These are phyloP conservation scores for Helogale parvula DNA, from an alignment of 2,113 vertebrate genomes.

Conservation along the genomic window DNA sequence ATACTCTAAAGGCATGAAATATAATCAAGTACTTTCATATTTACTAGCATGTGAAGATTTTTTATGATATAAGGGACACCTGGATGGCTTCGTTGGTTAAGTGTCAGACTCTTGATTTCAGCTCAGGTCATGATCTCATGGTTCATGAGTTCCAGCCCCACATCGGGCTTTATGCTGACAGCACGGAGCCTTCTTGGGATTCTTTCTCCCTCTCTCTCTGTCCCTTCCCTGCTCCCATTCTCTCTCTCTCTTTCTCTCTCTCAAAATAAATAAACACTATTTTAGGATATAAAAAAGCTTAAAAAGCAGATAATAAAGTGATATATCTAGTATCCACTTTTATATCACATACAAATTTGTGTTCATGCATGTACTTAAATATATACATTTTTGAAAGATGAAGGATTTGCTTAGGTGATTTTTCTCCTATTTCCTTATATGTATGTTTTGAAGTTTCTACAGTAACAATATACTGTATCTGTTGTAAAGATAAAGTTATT, in stretches of 20 bases:
- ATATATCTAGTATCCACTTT: neutral
- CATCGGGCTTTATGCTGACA: too few relatives aligned
- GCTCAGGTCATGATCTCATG: too few relatives aligned
- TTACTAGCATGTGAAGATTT: neutral
- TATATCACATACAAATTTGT: neutral
- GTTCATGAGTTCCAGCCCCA: too few relatives aligned
- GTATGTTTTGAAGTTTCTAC: neutral
- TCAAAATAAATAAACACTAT: too few relatives aligned
- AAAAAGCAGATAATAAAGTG: neutral
- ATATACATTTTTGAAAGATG: neutral
- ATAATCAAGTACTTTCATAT: neutral
- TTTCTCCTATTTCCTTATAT: neutral
- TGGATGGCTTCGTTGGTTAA: too few relatives aligned
- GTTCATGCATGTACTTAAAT: neutral
- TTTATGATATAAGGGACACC: neutral
- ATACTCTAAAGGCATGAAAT: neutral
- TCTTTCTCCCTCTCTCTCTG: too few relatives aligned
- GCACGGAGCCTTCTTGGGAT: too few relatives aligned
- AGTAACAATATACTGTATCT: slow-evolving; percentile 19
- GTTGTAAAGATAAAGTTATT: neutral
- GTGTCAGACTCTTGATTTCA: too few relatives aligned
- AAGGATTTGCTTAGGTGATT: neutral
- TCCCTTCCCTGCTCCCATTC: too few relatives aligned
- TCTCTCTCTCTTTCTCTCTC: too few relatives aligned
- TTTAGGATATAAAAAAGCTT: neutral